phyloP scores from a whole-genome alignment of 30 jellyfish, hydroid and myxozoan genomes.

The Cassiopea xamachana region DNA sequence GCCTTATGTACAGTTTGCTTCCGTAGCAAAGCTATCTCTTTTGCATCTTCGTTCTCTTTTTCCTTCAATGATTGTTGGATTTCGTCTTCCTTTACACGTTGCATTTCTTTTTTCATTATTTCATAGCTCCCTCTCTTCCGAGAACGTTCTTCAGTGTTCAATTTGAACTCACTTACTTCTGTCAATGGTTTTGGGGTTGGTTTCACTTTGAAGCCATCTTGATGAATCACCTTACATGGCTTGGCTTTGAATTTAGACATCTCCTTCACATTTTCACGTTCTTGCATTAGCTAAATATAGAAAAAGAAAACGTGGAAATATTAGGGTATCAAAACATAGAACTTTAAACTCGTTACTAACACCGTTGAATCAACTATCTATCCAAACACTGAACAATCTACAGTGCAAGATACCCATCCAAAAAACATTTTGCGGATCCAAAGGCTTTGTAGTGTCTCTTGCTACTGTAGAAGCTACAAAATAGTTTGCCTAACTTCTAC shows the following conservation, averaged over 20 bases:
- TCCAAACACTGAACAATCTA: too few species aligned
- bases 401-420: too few species aligned
- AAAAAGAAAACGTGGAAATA: neutral
- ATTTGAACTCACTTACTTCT: slow-evolving; percentile 61
- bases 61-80: slow-evolving; percentile 65
- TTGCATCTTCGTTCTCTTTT: slow-evolving; percentile 73
- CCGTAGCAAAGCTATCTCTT: slow-evolving; percentile 66
- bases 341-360: too few species aligned
- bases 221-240: slow-evolving; percentile 74
- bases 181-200: slow-evolving; percentile 76
- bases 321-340: too few species aligned
- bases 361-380: too few species aligned
- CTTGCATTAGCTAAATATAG: slow-evolving; percentile 28
- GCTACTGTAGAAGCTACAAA: too few species aligned
- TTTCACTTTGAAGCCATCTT: slow-evolving; percentile 80
- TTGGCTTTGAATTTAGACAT: slow-evolving; percentile 81
- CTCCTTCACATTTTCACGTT: slow-evolving; percentile 71
- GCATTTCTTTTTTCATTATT: slow-evolving; percentile 72
- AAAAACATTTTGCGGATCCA: too few species aligned
- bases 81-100: slow-evolving; percentile 72
- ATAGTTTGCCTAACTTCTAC: too few species aligned
- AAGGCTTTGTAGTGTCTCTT: too few species aligned
- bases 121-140: slow-evolving; percentile 85
- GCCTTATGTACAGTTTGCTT: slow-evolving; percentile 80
- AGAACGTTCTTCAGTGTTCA: slow-evolving; percentile 91